Evolutionary conservation across 2,113 vertebrate species (phyloP).

Genomic region (Phoxinus phoxinus): DNA sequence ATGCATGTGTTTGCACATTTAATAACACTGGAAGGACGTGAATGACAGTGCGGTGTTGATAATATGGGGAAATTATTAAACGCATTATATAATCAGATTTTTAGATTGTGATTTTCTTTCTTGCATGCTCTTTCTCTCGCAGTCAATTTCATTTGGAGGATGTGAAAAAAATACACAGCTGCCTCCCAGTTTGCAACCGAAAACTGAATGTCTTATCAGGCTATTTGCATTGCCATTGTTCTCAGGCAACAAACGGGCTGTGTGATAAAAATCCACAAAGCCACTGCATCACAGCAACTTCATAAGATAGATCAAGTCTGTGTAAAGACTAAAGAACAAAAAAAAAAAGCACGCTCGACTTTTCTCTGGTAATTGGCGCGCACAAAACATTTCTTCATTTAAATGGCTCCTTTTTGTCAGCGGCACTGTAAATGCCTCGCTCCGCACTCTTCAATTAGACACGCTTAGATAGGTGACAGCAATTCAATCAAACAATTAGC

Average conservation of each 20-base stretch:
- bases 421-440: background rate
- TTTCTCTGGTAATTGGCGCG: slow-evolving; percentile 35
- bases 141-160: background rate
- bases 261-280: slow-evolving; percentile 48
- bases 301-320: slow-evolving; percentile 47
- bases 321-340: slow-evolving; percentile 45
- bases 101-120: background rate
- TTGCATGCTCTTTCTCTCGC: background rate
- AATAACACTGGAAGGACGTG: slow-evolving; percentile 33
- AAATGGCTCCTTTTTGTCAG: slow-evolving; percentile 20
- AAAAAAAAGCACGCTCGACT: slow-evolving; percentile 12
- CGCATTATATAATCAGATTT: background rate
- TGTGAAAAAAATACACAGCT: background rate
- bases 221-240: slow-evolving; percentile 40
- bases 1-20: background rate
- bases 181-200: background rate
- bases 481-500: slow-evolving; percentile 80
- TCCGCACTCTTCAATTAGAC: slow-evolving; percentile 67
- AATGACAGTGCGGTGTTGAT: slow-evolving; percentile 16
- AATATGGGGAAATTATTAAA: slow-evolving; percentile 20
- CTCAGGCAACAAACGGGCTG: slow-evolving; percentile 39
- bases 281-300: slow-evolving; percentile 5
- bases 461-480: slow-evolving; percentile 74
- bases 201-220: slow-evolving; percentile 23
- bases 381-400: slow-evolving; percentile 25